A percentile compares a stretch with the other conserved stretches of the same genome.
phyloP scores from a whole-genome alignment of 2,888 invertebrate genomes.

The Magallana nippona region DNA sequence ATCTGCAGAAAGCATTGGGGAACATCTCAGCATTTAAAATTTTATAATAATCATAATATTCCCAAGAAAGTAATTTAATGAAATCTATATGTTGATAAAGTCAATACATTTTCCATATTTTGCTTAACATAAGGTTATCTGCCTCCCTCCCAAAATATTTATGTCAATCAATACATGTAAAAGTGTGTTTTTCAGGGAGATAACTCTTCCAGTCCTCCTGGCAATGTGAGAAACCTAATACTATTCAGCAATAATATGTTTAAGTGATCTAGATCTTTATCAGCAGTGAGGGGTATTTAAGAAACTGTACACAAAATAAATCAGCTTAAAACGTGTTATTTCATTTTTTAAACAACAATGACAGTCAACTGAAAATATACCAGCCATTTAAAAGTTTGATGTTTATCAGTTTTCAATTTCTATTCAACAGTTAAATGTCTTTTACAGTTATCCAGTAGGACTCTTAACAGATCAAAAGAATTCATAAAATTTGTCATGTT shows the following conservation, averaged over 20 bases:
- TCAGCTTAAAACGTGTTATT: conserved; percentile 6
- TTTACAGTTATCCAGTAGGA: no score
- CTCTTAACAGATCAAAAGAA: no score
- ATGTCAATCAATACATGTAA: background rate
- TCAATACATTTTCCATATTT: background rate
- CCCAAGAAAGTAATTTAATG: background rate
- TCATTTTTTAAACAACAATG: background rate
- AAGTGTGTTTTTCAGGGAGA: conserved; percentile 12
- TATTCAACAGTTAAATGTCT: no score
- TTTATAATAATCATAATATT: background rate
- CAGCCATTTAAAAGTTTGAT: background rate
- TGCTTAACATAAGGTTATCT: background rate
- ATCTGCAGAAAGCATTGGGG: background rate
- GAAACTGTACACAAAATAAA: background rate
- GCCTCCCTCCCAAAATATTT: background rate
- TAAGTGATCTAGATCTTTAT: conserved; percentile 21
- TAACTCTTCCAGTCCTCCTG: conserved; percentile 6
- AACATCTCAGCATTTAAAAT: background rate
- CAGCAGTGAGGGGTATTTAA: background rate
- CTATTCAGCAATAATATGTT: background rate
- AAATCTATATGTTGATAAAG: background rate
- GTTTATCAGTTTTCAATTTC: background rate
- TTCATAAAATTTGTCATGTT: no score
- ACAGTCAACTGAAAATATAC: background rate
- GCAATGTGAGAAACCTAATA: background rate